These are phyloP conservation scores for Gobius niger DNA, from an alignment of 2,113 vertebrate genomes.

Conservation along the genomic window DNA sequence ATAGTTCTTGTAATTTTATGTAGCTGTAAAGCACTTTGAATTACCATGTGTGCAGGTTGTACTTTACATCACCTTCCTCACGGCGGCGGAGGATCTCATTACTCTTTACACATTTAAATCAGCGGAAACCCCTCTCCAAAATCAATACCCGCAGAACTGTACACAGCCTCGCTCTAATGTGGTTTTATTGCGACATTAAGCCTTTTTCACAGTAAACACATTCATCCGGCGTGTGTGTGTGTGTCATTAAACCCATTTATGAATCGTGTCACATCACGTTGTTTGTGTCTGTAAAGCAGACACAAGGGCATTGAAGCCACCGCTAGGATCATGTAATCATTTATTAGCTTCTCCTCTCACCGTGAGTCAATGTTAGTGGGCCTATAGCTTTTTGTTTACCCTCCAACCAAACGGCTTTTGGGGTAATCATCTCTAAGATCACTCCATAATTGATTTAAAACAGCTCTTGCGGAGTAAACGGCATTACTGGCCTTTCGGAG, in stretches of 20 bases:
- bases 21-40: no score
- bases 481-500: no score
- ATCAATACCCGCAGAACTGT: background rate
- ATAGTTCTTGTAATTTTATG: no score
- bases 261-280: background rate
- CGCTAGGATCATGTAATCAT: background rate
- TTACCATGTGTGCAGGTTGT: no score
- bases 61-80: background rate
- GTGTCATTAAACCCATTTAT: background rate
- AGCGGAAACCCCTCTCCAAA: background rate
- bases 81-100: background rate
- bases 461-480: no score
- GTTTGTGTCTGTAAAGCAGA: background rate
- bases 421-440: background rate
- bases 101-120: background rate
- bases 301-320: background rate
- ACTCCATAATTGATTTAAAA: background rate
- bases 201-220: background rate
- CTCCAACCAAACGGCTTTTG: background rate
- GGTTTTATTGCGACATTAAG: background rate
- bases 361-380: no score
- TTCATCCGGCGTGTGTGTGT: background rate
- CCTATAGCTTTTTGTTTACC: background rate
- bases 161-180: background rate
- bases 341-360: background rate